Base-by-base conservation (phyloP, 2,113 vertebrate species). In the Falco punctatus region DNA sequence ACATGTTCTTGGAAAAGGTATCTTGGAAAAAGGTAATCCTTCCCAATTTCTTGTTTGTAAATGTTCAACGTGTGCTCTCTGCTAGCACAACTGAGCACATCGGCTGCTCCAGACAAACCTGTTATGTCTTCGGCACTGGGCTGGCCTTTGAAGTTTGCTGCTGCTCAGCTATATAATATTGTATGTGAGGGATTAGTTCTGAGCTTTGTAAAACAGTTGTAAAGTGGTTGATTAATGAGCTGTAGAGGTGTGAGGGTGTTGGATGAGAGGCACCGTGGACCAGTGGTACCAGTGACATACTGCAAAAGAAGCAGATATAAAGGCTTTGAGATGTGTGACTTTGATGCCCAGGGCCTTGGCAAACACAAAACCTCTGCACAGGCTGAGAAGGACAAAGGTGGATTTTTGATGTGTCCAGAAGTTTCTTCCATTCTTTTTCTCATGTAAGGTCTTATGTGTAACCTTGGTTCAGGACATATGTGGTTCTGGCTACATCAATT, bases 51-150 rank as follows among this genome's bases (percentile, higher is more conserved):
- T 91, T 90, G 13, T 7, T 65, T n/a, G 20, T 42, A 38, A 66
- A 32, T 6, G 7, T 79, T 87, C 40, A 38, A 4, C 0, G 0
- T 6, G 20, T 62, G 70, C 11, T 72, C 69, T 54, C 32, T 20
- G 8, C 59, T 75, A 71, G 75, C 69, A 18, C n/a, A 77, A 81
- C 55, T n/a, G 82, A 82, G 51, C 0, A 0, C 62, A 5, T 54
- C 0, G 3, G 48, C 65, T 78, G 28, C 21, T 75, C 0, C 0
- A 79, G 78, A 71, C 46, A 7, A 27, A 67, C 44, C 70, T 12
- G 20, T 38, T 8, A 32, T 1, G 0, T 49, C 44, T 61, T 72
- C 81, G 49, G 49, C 58, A 10, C 26, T 9, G 28, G 40, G 30
- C 4, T 88, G 77, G 38, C 40, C 23, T 48, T 83, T 28, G 58